These are phyloP conservation scores for Eubasilissa regina DNA, from an alignment of 1,140 invertebrate genomes.

Conservation along the genomic window DNA sequence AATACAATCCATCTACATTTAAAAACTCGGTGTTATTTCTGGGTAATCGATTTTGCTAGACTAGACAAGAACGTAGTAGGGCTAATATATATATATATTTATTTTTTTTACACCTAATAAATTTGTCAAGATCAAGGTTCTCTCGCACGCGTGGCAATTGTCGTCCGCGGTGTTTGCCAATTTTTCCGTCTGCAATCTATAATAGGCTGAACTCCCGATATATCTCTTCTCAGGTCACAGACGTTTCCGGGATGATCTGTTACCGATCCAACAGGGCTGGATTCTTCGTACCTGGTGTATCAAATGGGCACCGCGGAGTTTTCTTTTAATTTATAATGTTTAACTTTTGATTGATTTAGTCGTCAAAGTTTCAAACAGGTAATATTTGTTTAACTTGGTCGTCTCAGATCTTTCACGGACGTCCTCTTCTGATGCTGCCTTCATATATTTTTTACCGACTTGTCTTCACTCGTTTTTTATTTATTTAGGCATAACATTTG, in stretches of 20 bases:
- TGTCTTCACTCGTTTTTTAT: too few species aligned
- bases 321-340: too few species aligned
- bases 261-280: not conserved
- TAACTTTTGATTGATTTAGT: too few species aligned
- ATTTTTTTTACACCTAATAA: conserved; percentile 19
- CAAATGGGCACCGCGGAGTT: not conserved
- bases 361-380: too few species aligned
- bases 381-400: too few species aligned
- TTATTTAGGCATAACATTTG: too few species aligned
- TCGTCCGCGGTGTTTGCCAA: conserved; percentile 13
- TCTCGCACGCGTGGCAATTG: not conserved
- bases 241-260: not conserved
- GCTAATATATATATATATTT: conserved; percentile 12
- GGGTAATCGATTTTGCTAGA: not conserved
- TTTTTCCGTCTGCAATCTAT: conserved; percentile 23
- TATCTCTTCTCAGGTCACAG: conserved; percentile 22
- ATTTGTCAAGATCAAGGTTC: conserved; percentile 40
- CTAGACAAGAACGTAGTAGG: conserved; percentile 1
- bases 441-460: too few species aligned
- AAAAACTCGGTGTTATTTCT: not conserved
- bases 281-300: not conserved
- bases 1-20: too few species aligned
- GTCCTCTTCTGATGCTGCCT: too few species aligned
- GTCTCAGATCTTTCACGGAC: too few species aligned
- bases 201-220: not conserved